Evolutionary conservation across 2,888 invertebrate genomes (phyloP), one percentile per base, ranked within the genome.

Genomic region (Campoletis raptor): DNA sequence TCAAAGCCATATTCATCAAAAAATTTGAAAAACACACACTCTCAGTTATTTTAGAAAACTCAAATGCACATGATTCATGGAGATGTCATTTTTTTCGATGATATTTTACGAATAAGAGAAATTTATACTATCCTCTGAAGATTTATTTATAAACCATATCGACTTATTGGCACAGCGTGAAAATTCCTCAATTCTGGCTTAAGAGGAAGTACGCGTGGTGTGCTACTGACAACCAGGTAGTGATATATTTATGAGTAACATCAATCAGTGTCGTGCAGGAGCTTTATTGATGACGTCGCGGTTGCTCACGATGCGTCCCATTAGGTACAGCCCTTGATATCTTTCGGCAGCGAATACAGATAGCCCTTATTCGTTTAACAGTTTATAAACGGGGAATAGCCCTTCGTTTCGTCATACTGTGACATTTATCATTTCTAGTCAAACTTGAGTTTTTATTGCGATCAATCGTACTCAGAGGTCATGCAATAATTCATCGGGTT

Each of bases 221-320:
- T 48, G 30, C 48, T 6, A 30, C 40, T 18, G 70, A 37, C 36
- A 24, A 61, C 57, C 45, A 37, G 37, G 61, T 48, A 52, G 52
- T 61, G 40, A 81, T 52, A 78, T 81, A 81, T 81, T 81, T 86
- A 83, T 80, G 86, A 81, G 81, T 36, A 81, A 80, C 79, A 87
- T 87, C 81, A 82, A 81, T 87, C 85, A 83, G 67, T 80, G 85
- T 81, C 85, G 66, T 64, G 18, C 77, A 30, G 3, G 79, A 85
- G 73, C 73, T 85, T 81, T 85, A 87, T 85, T 79, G 85, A 85
- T 83, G 82, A 85, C 74, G 64, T 70, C 64, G 79, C 76, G 77
- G 48, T 72, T 66, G 79, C 64, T 85, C 82, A 69, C 66, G 76
- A 40, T 78, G 85, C 48, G 52, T 69, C 40, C 72, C 76, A 77